Conservation (phyloP, 2,797 vertebrate genomes). For the Sciurus carolinensis region DNA sequence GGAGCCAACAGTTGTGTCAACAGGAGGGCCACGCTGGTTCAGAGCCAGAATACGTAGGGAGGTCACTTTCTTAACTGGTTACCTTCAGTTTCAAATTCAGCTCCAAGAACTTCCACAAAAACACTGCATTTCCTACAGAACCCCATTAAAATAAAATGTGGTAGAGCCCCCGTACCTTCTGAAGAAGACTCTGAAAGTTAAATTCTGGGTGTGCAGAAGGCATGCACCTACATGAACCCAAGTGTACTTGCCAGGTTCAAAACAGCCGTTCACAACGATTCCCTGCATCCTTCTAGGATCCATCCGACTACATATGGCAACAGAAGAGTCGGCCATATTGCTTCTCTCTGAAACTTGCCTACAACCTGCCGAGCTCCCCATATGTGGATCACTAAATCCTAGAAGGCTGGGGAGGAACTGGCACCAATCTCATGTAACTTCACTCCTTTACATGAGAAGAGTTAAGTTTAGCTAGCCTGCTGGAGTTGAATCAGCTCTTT, state of each 20-base stretch:
- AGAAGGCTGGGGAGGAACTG: background rate
- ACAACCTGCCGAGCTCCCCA: constrained; percentile 33
- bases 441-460: background rate
- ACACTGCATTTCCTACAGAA: background rate
- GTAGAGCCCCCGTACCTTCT: background rate
- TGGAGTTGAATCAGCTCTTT: background rate
- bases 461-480: background rate
- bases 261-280: background rate
- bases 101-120: background rate
- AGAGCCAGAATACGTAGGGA: background rate
- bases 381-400: background rate
- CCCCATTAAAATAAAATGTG: background rate
- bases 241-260: constrained; percentile 6
- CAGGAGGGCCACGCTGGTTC: background rate
- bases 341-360: constrained; percentile 4
- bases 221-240: background rate
- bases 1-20: background rate
- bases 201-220: background rate
- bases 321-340: background rate
- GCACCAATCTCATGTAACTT: constrained; percentile 6
- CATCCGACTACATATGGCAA: background rate
- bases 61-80: background rate
- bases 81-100: constrained; percentile 18
- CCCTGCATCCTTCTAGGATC: background rate
- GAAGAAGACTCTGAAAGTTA: background rate